Conservation (phyloP, 92 coral and sea anemone genomes). For the Umimayanthus kanabou region DNA sequence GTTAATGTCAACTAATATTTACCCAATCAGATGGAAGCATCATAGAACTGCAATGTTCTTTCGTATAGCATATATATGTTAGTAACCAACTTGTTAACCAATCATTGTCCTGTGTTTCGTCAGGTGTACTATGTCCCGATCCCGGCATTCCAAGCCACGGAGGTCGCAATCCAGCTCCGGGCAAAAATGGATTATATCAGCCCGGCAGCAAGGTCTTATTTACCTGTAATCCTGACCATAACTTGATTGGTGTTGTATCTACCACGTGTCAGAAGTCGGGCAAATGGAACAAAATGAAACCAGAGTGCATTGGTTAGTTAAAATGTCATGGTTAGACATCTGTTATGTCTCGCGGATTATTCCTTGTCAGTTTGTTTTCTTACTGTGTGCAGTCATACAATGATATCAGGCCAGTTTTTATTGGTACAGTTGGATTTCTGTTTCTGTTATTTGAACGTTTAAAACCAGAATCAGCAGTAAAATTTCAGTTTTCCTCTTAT, state of each 20-base stretch:
- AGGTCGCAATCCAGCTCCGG: slow-evolving; percentile 78
- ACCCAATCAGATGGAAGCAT: too few relatives aligned
- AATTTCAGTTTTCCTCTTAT: too few relatives aligned
- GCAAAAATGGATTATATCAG: slow-evolving; percentile 58
- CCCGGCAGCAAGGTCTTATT: slow-evolving; percentile 63
- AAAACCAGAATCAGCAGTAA: too few relatives aligned
- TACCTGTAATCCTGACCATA: slow-evolving; percentile 80
- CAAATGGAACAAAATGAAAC: not conserved
- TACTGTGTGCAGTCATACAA: too few relatives aligned
- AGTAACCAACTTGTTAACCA: not conserved
- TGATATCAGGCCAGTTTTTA: too few relatives aligned
- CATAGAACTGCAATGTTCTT: not conserved
- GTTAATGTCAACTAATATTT: too few relatives aligned
- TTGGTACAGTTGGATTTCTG: too few relatives aligned
- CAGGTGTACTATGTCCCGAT: slow-evolving; percentile 73
- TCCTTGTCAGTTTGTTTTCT: too few relatives aligned
- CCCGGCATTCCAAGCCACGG: slow-evolving; percentile 84
- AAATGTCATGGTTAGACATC: too few relatives aligned
- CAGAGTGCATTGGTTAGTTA: too few relatives aligned
- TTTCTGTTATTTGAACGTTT: too few relatives aligned
- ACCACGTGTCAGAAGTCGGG: slow-evolving; percentile 71
- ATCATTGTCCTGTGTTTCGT: not conserved
- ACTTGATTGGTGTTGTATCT: slow-evolving; percentile 55
- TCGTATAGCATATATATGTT: not conserved
- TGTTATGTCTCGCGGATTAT: too few relatives aligned